These are phyloP conservation scores for Cerastis rubricosa DNA, from an alignment of 2,888 invertebrate species.

Conservation along the genomic window DNA sequence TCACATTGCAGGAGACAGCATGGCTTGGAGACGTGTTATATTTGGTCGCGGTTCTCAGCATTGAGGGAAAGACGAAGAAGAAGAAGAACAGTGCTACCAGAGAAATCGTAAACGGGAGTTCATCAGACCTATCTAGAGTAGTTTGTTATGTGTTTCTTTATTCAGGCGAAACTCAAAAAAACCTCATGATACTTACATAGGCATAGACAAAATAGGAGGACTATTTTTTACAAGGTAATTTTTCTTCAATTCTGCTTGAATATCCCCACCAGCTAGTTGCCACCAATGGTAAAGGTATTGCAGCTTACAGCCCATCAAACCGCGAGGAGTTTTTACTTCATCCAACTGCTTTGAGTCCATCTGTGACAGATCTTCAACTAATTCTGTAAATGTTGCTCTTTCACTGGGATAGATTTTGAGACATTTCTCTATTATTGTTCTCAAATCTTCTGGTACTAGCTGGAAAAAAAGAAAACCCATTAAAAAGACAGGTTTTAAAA, in stretches of 20 bases:
- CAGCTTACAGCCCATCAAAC: slow-evolving; percentile 91
- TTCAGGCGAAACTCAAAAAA: background rate
- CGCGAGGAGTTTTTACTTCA: slow-evolving; percentile 83
- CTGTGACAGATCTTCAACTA: slow-evolving; percentile 87
- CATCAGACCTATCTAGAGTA: background rate
- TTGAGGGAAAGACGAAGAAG: no score
- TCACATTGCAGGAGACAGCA: no score
- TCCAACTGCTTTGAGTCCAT: slow-evolving; percentile 82
- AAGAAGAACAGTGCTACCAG: no score
- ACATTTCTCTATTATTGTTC: slow-evolving; percentile 93
- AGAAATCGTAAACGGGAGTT: no score
- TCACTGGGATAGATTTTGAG: slow-evolving; percentile 92
- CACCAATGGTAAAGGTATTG: slow-evolving; percentile 98
- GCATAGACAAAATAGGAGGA: slow-evolving; percentile 95
- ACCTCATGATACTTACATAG: slow-evolving; percentile 90
- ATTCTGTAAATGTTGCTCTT: slow-evolving; percentile 89
- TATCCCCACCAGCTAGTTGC: slow-evolving; percentile 98
- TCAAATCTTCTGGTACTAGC: slow-evolving; percentile 91
- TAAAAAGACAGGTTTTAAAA: background rate
- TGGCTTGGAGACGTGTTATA: no score
- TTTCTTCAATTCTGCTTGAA: slow-evolving; percentile 96
- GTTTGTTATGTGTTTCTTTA: background rate
- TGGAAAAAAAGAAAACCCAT: slow-evolving; percentile 76
- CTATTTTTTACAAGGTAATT: slow-evolving; percentile 97
- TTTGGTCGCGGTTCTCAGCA: no score